Base-by-base conservation (phyloP, 2,113 vertebrate species). In the Tychaedon coryphoeus region DNA sequence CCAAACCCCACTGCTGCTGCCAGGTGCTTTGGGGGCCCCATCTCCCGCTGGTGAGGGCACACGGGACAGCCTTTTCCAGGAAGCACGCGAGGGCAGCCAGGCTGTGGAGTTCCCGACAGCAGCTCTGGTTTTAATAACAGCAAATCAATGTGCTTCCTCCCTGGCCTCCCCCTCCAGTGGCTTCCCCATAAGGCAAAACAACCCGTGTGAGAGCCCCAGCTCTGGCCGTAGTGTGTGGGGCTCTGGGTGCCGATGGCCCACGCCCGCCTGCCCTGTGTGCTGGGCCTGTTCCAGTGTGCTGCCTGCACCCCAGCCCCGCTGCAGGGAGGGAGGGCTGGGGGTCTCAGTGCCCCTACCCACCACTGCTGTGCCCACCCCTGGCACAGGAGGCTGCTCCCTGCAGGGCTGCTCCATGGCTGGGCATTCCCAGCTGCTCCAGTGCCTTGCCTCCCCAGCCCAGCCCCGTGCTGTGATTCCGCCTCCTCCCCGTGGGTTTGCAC, bases 111-210 rank as follows among this genome's bases (percentile, higher is more conserved):
- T 96, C 96, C 96, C 95, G 93, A 96, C 96, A 96, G 73, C 88
- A 69, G 90, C 92, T 96, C 95, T 97, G 96, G 88, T 93, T 96
- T 96, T 96, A 96, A 97, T 96, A 96, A 96, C 93, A 91, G 96
- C 96, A 91, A 87, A 95, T 97, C 96, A 91, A 95, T 95, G 75
- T 6, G 18, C 82, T 88, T 91, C 83, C 79, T 76, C 82, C 47
- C 60, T 0, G 40, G 74, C 81, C 42, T 92, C 50, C 48, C 88
- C 1, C 10, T 71, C 69, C 5, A 9, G 29, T 12, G 26, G 28
- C 70, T 76, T 70, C 62, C 25, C 73, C 56, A 53, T 12, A 19
- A 38, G 60, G 69, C 70, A 64, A 25, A 50, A 60, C 22, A 3
- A 19, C 24, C 31, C 2, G 4, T n/a, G 14, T 10, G 40, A 86